Evolutionary conservation across 2,888 invertebrate species (phyloP).

Genomic region (Scaptomyza caliginosa): DNA sequence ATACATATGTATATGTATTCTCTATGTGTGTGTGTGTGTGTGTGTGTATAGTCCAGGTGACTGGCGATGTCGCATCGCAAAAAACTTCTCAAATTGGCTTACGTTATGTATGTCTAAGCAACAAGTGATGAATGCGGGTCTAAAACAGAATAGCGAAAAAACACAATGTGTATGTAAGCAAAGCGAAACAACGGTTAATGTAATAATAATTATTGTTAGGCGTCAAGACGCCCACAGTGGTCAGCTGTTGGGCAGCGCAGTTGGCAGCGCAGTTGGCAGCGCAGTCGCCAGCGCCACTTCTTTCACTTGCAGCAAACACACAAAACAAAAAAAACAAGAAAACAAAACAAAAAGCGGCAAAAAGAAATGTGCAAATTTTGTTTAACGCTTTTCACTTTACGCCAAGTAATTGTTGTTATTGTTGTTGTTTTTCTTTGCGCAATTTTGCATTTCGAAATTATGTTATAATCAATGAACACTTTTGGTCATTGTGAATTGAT

Average conservation of each 20-base stretch:
- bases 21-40: background rate
- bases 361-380: slow-evolving; percentile 6
- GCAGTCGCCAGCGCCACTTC: slow-evolving; percentile 11
- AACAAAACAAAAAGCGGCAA: slow-evolving; percentile 21
- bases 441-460: slow-evolving; percentile 20
- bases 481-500: slow-evolving; percentile 17
- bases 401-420: slow-evolving; percentile 24
- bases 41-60: background rate
- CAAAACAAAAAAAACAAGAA: slow-evolving; percentile 5
- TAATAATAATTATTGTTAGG: slow-evolving; percentile 72
- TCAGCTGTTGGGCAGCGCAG: slow-evolving; percentile 15
- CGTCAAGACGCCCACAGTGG: slow-evolving; percentile 46
- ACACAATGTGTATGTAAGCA: background rate
- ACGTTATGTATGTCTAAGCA: slow-evolving; percentile 23
- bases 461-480: slow-evolving; percentile 18
- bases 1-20: slow-evolving; percentile 1
- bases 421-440: slow-evolving; percentile 23
- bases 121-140: slow-evolving; percentile 31
- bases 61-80: slow-evolving; percentile 34
- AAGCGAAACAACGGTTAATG: slow-evolving; percentile 60
- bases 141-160: slow-evolving; percentile 25
- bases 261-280: slow-evolving; percentile 10
- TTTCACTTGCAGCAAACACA: slow-evolving; percentile 17
- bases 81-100: slow-evolving; percentile 67
- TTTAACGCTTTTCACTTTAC: slow-evolving; percentile 59